A percentile compares a stretch with the other conserved stretches of the same genome.
phyloP scores from a whole-genome alignment of 1,140 invertebrate species.

The Littorina saxatilis region DNA sequence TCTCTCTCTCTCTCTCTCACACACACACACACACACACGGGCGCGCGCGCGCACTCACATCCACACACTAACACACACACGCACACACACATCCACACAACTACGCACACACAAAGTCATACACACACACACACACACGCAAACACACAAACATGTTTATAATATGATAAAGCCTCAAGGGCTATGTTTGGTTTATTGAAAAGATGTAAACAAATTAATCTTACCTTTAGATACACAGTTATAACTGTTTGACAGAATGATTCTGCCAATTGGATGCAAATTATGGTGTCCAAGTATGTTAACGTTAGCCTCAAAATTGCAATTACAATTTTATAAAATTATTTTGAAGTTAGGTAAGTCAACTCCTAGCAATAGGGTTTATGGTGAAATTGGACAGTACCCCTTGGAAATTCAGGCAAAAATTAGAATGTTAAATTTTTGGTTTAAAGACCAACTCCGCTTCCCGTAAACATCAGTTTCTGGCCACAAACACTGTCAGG shows the following conservation, averaged over 20 bases:
- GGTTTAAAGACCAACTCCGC: too few species aligned
- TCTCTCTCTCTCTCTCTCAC: background rate
- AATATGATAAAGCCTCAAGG: too few species aligned
- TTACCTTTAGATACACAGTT: background rate
- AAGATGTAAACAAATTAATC: background rate
- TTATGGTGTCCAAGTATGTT: background rate
- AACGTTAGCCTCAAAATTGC: background rate
- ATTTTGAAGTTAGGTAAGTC: too few species aligned
- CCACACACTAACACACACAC: background rate
- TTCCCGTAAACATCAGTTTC: too few species aligned
- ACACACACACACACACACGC: background rate
- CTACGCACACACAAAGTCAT: background rate
- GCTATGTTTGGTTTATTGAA: too few species aligned
- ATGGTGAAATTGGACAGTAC: too few species aligned
- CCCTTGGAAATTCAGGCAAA: too few species aligned
- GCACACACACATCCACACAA: background rate
- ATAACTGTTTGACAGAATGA: background rate
- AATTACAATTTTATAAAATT: too few species aligned
- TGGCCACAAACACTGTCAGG: too few species aligned
- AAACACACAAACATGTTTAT: slow-evolving; percentile 6
- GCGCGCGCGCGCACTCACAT: background rate
- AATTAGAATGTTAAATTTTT: too few species aligned
- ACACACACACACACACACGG: slow-evolving; percentile 2
- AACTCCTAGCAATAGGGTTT: too few species aligned
- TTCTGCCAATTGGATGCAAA: too few species aligned